A percentile compares a stretch with the other conserved stretches of the same genome.
Conservation (phyloP, 2,888 invertebrate genomes). For the Rhagonycha lutea region DNA sequence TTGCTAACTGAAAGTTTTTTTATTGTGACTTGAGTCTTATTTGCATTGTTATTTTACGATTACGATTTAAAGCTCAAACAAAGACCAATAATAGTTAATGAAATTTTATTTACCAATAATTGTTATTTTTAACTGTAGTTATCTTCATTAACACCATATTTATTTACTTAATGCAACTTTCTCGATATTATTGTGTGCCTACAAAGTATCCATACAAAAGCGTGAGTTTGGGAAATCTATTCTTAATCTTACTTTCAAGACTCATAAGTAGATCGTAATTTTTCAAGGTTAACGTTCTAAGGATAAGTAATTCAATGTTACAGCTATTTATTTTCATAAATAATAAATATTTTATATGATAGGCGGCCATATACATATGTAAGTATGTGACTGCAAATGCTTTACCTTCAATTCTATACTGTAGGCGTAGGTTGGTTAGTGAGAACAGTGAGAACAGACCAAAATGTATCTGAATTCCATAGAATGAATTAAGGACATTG, state of each 20-base stretch:
- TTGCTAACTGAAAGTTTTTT: not conserved
- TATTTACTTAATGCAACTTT: conserved; percentile 11
- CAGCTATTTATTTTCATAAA: not conserved
- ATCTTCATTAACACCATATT: not conserved
- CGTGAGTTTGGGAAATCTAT: conserved; percentile 22
- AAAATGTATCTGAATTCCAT: not conserved
- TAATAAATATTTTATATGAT: not conserved
- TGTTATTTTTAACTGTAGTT: not conserved
- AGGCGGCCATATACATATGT: not conserved
- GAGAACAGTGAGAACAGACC: not conserved
- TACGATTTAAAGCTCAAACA: not conserved
- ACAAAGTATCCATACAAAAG: conserved; percentile 18
- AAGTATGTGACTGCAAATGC: not conserved
- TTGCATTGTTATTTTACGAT: not conserved
- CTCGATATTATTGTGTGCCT: conserved; percentile 7
- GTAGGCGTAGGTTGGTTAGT: not conserved
- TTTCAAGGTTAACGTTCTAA: conserved; percentile 24
- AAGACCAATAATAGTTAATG: not conserved
- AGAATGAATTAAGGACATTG: no score
- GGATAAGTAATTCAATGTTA: not conserved
- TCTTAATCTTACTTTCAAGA: conserved; percentile 22
- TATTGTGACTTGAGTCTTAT: not conserved
- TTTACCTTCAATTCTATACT: not conserved
- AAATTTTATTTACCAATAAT: not conserved
- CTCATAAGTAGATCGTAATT: conserved; percentile 16